Percentiles rank a stretch among this genome's conserved stretches.
These are phyloP conservation scores for Macrosteles quadrilineatus DNA, from an alignment of 1,140 invertebrate species.

Conservation along the genomic window DNA sequence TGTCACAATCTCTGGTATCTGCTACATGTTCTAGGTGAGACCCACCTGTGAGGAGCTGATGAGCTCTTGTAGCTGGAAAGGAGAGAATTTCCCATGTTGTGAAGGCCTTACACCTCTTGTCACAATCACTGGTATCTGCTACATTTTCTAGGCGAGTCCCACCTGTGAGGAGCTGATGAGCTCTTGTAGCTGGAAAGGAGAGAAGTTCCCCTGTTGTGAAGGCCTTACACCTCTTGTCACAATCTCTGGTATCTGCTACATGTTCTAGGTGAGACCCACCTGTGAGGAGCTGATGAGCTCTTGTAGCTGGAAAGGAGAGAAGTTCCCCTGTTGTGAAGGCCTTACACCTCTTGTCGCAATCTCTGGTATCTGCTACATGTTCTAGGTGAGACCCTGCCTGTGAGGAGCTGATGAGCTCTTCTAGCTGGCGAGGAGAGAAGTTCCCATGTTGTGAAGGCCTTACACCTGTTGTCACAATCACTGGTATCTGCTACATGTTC, in stretches of 20 bases:
- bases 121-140: background rate
- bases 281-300: background rate
- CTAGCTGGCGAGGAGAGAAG: background rate
- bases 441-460: background rate
- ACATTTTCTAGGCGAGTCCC: background rate
- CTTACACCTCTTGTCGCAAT: background rate
- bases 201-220: background rate
- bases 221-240: background rate
- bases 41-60: background rate
- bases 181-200: background rate
- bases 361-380: too few species aligned
- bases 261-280: too few species aligned
- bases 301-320: background rate
- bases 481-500: too few species aligned
- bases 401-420: background rate
- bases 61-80: background rate
- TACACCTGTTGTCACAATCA: background rate
- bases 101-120: background rate
- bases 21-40: background rate
- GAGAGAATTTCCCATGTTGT: background rate
- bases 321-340: background rate
- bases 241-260: too few species aligned
- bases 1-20: background rate
- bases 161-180: background rate
- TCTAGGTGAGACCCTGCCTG: background rate